phyloP scores from a whole-genome alignment of 2,797 vertebrate species.

The Macropus fuliginosus region DNA sequence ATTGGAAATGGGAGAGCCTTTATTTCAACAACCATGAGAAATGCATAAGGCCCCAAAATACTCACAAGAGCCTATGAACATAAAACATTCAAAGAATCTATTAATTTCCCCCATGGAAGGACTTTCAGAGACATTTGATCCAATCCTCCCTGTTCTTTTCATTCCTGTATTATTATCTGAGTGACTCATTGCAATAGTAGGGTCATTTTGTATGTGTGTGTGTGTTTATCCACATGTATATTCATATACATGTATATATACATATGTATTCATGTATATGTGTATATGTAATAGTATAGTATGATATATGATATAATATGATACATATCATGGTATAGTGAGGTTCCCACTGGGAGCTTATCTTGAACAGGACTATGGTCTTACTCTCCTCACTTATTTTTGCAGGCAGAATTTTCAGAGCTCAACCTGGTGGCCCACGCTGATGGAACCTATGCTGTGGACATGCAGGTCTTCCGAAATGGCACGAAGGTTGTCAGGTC shows the following conservation, averaged over 20 bases:
- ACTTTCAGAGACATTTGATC: not conserved
- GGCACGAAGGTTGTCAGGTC: slow-evolving; percentile 95
- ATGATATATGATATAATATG: too few species aligned
- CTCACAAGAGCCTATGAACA: not conserved
- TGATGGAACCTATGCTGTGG: slow-evolving; percentile 94
- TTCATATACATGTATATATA: too few species aligned
- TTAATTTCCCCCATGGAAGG: not conserved
- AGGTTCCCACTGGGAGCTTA: not conserved
- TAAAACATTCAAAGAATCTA: not conserved
- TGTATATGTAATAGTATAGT: too few species aligned
- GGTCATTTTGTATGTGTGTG: too few species aligned
- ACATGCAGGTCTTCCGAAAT: slow-evolving; percentile 94
- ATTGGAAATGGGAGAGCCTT: not conserved
- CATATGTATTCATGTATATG: too few species aligned
- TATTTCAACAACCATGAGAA: not conserved
- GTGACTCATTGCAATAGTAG: not conserved
- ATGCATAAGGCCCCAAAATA: not conserved
- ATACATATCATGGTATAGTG: too few species aligned
- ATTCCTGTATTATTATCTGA: not conserved
- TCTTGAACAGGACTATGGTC: not conserved
- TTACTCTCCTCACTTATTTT: slow-evolving; percentile 60
- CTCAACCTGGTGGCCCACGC: slow-evolving; percentile 95
- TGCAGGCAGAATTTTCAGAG: slow-evolving; percentile 96
- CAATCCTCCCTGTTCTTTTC: not conserved
- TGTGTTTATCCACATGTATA: too few species aligned